Evolutionary conservation across 2,797 vertebrate genomes (phyloP).

Genomic region (Myotis myotis): DNA sequence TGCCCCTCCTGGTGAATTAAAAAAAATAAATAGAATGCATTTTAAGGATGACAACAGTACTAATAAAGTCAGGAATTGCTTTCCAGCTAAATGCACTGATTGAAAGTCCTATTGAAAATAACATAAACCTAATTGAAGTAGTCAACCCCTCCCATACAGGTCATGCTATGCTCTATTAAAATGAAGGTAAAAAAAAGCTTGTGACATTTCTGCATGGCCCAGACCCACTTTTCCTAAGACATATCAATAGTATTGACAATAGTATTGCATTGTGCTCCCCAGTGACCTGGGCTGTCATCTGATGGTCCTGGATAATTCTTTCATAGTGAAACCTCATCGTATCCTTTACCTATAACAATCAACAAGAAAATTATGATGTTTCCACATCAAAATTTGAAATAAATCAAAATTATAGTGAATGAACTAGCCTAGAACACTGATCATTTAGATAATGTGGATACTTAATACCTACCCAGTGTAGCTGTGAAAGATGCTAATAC

Average conservation of each 20-base stretch:
- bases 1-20: conserved; percentile 70
- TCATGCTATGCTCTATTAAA: conserved; percentile 68
- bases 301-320: conserved; percentile 65
- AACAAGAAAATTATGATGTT: conserved; percentile 51
- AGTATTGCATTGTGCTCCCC: conserved; percentile 56
- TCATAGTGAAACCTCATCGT: conserved; percentile 68
- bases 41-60: conserved; percentile 74
- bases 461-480: neutral
- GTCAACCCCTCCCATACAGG: conserved; percentile 72
- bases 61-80: conserved; percentile 76
- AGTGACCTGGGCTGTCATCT: conserved; percentile 57
- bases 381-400: conserved; percentile 40
- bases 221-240: conserved; percentile 73
- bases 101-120: conserved; percentile 73
- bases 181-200: conserved; percentile 74
- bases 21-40: conserved; percentile 75
- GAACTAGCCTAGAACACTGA: neutral
- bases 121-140: conserved; percentile 76
- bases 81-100: conserved; percentile 77
- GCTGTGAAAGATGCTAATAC: conserved; percentile 16
- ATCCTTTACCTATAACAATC: conserved; percentile 57
- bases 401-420: conserved; percentile 40
- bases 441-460: neutral
- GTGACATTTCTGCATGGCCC: conserved; percentile 73
- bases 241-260: conserved; percentile 77